Base-by-base conservation (phyloP, 2,113 vertebrate genomes). In the Danionella cerebrum region DNA sequence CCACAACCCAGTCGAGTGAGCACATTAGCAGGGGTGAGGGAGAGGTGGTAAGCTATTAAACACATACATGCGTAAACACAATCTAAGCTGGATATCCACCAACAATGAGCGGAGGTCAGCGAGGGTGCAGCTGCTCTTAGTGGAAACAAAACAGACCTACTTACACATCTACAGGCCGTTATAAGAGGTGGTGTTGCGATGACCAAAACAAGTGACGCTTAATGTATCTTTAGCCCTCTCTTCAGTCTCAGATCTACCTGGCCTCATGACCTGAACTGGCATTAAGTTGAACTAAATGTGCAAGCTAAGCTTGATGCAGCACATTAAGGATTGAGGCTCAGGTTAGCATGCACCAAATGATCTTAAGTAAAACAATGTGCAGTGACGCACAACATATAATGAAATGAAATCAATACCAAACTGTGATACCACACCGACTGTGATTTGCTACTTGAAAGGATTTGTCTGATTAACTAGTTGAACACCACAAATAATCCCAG, bases 1-100 rank as follows among this genome's bases (percentile, higher is more conserved):
- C 38, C 55, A 72, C 55, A 67, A 58, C 48, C 29, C 39, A 47
- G 21, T n/a, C 13, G 10, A 68, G 53, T 48, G 48, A 59, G 24
- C 31, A 50, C 42, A 59, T 69, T 48, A 62, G 48, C 24, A 24
- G 35, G 45, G 18, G 31, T 14, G 39, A 44, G 39, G 8, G 33
- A 62, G 29, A 53, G 19, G 16, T 18, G 18, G 10, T 51, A 25
- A 67, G 57, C 39, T 66, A 38, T 58, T 58, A 63, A 63, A 67
- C 5, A 25, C 18, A 41, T 29, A 42, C 57, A 19, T 4, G 25
- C 25, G 6, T 29, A 60, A 60, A 60, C 24, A 53, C 52, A 57
- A 48, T 8, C 39, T n/a, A 58, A 48, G 21, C 52, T 52, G 64
- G 29, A 52, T 16, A 18, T 41, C 24, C n/a, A 41, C 29, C 51